Conservation (phyloP, 2,113 vertebrate genomes). For the Chloropsis cyanopogon region DNA sequence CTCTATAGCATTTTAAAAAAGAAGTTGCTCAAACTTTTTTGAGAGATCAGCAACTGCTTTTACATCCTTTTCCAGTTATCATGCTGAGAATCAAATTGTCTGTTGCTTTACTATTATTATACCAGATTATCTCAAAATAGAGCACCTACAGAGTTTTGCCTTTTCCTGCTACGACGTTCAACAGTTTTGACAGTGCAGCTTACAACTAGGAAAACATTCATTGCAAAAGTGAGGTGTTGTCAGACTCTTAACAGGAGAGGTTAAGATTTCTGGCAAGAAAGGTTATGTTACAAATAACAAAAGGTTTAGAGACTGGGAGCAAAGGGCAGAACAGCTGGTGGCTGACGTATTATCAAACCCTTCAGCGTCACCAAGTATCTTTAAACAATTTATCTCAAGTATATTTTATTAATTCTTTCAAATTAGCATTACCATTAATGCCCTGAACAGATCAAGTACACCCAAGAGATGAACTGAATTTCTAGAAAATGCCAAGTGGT, state of each 20-base stretch:
- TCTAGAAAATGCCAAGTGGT: neutral
- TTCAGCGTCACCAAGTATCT: neutral
- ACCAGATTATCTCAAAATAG: neutral
- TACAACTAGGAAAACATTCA: neutral
- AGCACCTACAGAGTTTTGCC: neutral
- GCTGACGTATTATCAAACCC: neutral
- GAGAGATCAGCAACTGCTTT: neutral
- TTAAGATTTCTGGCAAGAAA: neutral
- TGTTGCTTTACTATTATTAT: neutral
- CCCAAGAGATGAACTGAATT: neutral
- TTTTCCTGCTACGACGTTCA: neutral
- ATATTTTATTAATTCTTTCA: neutral
- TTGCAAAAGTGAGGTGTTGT: neutral
- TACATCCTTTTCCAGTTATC: neutral
- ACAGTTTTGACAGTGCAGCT: neutral
- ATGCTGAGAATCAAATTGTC: neutral
- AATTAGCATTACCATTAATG: neutral
- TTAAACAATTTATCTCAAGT: neutral
- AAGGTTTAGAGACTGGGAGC: neutral
- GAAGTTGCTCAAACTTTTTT: neutral
- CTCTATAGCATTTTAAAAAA: neutral
- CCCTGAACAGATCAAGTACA: neutral
- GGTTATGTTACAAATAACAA: neutral
- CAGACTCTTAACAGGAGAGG: neutral
- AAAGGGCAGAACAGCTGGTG: neutral